Percentiles rank a stretch among this genome's conserved stretches.
These are phyloP conservation scores for Mola mola DNA, from an alignment of 2,113 vertebrate genomes.

Conservation along the genomic window DNA sequence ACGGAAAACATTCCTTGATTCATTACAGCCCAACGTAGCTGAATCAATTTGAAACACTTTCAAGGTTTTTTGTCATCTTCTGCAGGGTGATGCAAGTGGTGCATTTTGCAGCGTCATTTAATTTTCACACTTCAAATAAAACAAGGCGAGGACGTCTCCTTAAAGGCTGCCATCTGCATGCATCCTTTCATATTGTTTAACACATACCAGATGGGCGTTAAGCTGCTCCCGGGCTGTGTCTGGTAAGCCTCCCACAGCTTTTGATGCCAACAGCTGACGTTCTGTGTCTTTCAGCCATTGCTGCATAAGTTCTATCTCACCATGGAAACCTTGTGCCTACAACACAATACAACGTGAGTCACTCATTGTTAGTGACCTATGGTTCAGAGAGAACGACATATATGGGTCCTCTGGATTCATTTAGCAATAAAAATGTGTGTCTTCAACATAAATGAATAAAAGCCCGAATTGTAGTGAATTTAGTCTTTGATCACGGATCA, in stretches of 20 bases:
- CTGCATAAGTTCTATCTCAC: slow-evolving; percentile 97
- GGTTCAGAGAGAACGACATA: slow-evolving; percentile 42
- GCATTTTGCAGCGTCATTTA: slow-evolving; percentile 65
- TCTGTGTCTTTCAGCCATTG: slow-evolving; percentile 98
- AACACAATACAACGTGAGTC: slow-evolving; percentile 78
- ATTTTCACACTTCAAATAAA: slow-evolving; percentile 77
- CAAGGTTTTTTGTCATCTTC: slow-evolving; percentile 37
- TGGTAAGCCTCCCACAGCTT: slow-evolving; percentile 96
- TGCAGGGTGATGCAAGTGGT: slow-evolving; percentile 19
- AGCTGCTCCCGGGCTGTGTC: slow-evolving; percentile 98
- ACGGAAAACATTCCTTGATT: slow-evolving; percentile 55
- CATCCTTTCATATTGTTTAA: slow-evolving; percentile 79
- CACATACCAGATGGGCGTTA: slow-evolving; percentile 94
- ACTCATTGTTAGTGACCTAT: slow-evolving; percentile 55
- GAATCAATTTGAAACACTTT: slow-evolving; percentile 62
- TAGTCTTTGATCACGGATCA: not conserved
- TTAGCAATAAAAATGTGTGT: slow-evolving; percentile 3
- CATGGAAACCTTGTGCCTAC: slow-evolving; percentile 98
- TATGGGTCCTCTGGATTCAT: slow-evolving; percentile 58
- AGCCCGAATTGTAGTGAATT: not conserved
- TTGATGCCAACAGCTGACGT: slow-evolving; percentile 95
- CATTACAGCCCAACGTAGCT: slow-evolving; percentile 39
- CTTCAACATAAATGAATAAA: slow-evolving; percentile 15
- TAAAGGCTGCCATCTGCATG: slow-evolving; percentile 75
- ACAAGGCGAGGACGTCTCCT: slow-evolving; percentile 65